phyloP scores from a whole-genome alignment of 2,888 invertebrate genomes.

The Scaptomyza tumidula region DNA sequence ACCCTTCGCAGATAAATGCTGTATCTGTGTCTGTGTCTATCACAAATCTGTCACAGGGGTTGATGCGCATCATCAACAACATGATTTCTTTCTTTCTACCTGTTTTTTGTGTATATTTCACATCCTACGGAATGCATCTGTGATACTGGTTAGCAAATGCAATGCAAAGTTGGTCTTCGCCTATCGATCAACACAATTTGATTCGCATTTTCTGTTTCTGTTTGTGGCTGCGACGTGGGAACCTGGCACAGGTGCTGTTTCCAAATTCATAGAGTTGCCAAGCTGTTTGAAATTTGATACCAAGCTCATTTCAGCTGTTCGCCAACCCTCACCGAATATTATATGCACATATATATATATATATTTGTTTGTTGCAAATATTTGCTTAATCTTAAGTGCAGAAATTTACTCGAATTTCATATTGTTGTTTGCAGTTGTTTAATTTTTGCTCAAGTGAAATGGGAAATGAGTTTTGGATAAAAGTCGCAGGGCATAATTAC shows the following conservation, averaged over 20 bases:
- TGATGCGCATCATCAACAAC: conserved; percentile 17
- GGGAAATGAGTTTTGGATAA: conserved; percentile 49
- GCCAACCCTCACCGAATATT: conserved; percentile 11
- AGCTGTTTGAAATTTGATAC: conserved; percentile 61
- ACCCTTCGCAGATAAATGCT: conserved; percentile 29
- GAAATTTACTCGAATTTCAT: conserved; percentile 49
- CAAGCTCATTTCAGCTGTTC: conserved; percentile 33
- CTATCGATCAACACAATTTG: conserved; percentile 74
- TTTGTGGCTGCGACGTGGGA: conserved; percentile 58
- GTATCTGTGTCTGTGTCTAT: conserved; percentile 38
- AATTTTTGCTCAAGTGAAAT: conserved; percentile 22
- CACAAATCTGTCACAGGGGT: conserved; percentile 58
- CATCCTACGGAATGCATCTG: conserved; percentile 17
- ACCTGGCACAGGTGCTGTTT: conserved; percentile 71
- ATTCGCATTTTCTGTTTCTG: conserved; percentile 61
- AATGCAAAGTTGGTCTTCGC: conserved; percentile 37
- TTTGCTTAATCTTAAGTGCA: conserved; percentile 49
- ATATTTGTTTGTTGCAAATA: conserved; percentile 68
- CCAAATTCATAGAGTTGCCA: conserved; percentile 29
- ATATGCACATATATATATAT: neutral
- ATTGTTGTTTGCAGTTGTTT: conserved; percentile 31
- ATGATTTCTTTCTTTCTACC: conserved; percentile 4
- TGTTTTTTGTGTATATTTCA: conserved; percentile 2
- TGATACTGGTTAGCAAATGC: conserved; percentile 18
- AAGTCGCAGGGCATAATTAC: conserved; percentile 58